Percentiles rank a stretch among this genome's conserved stretches.
These are phyloP conservation scores for Augochlorella aurata DNA, from an alignment of 2,888 invertebrate species.

Conservation along the genomic window DNA sequence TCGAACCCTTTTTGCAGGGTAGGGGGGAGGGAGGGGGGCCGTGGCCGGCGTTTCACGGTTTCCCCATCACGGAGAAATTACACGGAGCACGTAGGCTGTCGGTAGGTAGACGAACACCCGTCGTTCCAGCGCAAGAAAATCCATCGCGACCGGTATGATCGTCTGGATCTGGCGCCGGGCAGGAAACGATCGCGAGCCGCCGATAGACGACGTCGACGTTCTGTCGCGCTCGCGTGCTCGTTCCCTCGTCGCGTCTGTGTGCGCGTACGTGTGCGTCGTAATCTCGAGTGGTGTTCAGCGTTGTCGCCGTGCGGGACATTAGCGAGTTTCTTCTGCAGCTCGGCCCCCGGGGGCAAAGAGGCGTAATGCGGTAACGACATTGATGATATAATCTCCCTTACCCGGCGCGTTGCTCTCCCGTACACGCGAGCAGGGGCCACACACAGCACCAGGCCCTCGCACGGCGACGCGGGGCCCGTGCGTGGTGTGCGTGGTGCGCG, in stretches of 20 bases:
- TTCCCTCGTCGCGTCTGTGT: background rate
- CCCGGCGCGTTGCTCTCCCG: constrained; percentile 48
- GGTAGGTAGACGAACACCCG: constrained; percentile 44
- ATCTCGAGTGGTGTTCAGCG: constrained; percentile 48
- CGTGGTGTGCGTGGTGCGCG: constrained; percentile 63
- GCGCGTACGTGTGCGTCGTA: background rate
- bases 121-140: constrained; percentile 36
- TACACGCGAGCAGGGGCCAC: constrained; percentile 43
- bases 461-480: background rate
- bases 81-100: constrained; percentile 28
- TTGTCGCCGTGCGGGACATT: constrained; percentile 66
- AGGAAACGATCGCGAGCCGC: constrained; percentile 41
- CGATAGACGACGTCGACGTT: constrained; percentile 18
- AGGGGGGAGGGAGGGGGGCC: too few species aligned
- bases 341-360: constrained; percentile 61
- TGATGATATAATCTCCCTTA: constrained; percentile 78
- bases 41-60: background rate
- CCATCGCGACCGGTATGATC: constrained; percentile 38
- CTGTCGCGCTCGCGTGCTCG: constrained; percentile 3
- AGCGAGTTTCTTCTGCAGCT: constrained; percentile 61
- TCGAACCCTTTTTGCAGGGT: background rate
- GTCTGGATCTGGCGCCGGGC: constrained; percentile 33
- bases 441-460: background rate
- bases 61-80: constrained; percentile 23
- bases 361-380: constrained; percentile 78